phyloP scores from a whole-genome alignment of 2,797 vertebrate genomes.

The Pipistrellus nathusii region DNA sequence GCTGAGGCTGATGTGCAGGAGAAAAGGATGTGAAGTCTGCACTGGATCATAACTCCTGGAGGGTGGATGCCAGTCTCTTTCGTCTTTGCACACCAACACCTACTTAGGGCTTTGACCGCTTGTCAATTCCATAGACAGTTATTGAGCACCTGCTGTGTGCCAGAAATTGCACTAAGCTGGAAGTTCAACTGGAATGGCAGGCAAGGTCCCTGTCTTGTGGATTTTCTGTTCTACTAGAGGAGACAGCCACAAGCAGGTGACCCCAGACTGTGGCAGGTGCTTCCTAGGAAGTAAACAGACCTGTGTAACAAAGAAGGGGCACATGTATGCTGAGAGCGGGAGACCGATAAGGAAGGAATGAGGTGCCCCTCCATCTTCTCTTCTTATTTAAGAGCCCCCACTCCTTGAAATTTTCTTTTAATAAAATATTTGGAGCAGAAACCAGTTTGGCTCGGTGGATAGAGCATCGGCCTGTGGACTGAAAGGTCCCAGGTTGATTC shows the following conservation, averaged over 20 bases:
- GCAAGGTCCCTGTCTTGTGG: rapidly evolving
- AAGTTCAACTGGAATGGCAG: neutral
- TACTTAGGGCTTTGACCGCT: neutral
- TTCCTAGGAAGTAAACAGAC: neutral
- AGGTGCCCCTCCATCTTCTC: neutral
- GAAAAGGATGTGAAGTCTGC: neutral
- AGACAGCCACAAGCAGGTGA: neutral
- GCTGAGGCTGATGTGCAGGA: neutral
- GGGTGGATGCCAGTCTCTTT: neutral
- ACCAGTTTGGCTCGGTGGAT: no score
- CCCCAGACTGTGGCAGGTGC: neutral
- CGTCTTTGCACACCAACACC: neutral
- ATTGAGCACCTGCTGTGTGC: neutral
- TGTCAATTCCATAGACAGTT: neutral
- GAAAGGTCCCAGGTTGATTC: no score
- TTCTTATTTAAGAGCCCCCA: neutral
- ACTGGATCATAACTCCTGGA: neutral
- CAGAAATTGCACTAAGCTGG: neutral
- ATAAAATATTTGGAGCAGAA: neutral
- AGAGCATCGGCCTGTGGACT: no score
- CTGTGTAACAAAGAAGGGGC: neutral
- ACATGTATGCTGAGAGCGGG: neutral
- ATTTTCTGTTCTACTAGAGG: neutral
- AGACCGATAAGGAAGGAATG: neutral
- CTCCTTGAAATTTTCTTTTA: neutral